Base-by-base conservation (phyloP, 2,113 vertebrate genomes). In the Pampusana beccarii region DNA sequence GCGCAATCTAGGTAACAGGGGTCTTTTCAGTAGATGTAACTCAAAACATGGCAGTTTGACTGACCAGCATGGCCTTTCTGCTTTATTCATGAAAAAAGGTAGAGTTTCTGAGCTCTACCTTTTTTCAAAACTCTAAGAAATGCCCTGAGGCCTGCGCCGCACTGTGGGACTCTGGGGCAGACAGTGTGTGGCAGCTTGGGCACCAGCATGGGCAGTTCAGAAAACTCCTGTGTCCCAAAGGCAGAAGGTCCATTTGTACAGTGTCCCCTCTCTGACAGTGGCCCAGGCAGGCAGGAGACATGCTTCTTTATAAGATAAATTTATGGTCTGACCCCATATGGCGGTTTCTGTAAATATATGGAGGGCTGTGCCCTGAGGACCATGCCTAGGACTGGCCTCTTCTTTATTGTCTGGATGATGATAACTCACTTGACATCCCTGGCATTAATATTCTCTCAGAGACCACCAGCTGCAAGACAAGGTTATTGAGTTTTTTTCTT, bases 91-190 rank as follows among this genome's bases (percentile, higher is more conserved):
- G 16, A 28, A 48, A 72, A 71, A 69, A 21, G 9, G 17, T 25
- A 75, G 24, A 13, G 31, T 53, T 91, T 77, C 16, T 34, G 44
- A 73, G n/a, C 23, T 53, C 24, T 13, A 11, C 19, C 5, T 80
- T 24, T 46, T 74, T 42, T 23, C 13, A 50, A 18, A 74, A 56
- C 34, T 48, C 29, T n/a, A 6, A 69, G 53, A 57, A 74, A 24
- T 67, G 28, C 23, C 46, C 25, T 54, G 13, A n/a, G 64, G 36
- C 33, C 50, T 48, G 0, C 0, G 1, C 50, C 23, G 2, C 0
- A 0, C 4, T 65, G 56, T 0, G 1, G 58, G 10, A 11, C 33
- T 42, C 50, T 25, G n/a, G 31, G 50, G 20, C 46, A 61, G 38
- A 44, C 16, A 6, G 33, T 38, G 29, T 6, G 1, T 19, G 67